phyloP scores from a whole-genome alignment of 1,140 invertebrate species.

The Listronotus oregonensis region DNA sequence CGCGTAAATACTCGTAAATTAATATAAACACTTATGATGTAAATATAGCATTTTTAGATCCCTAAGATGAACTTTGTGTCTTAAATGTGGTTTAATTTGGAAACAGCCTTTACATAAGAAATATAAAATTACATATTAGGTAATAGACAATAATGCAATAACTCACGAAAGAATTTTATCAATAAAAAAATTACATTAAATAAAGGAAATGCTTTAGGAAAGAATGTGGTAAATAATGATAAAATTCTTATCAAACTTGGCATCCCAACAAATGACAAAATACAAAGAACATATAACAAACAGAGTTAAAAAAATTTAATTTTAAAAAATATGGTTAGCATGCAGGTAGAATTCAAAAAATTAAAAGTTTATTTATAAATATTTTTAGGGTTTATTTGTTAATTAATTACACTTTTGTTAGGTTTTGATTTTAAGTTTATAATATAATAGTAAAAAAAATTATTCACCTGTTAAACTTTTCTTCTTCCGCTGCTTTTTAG shows the following conservation, averaged over 20 bases:
- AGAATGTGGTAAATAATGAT: neutral
- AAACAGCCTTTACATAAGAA: no score
- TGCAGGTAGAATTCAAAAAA: constrained; percentile 6
- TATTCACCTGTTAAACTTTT: constrained; percentile 84
- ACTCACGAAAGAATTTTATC: neutral
- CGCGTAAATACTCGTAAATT: no score
- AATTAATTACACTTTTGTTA: constrained; percentile 18
- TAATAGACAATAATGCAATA: no score
- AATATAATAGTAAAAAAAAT: constrained; percentile 50
- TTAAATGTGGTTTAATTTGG: no score
- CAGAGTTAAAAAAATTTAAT: neutral
- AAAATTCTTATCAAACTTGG: constrained; percentile 3
- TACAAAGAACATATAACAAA: constrained; percentile 9
- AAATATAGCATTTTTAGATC: no score
- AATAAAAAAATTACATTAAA: neutral
- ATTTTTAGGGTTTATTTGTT: constrained; percentile 5
- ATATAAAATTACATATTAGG: no score
- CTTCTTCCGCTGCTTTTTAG: constrained; percentile 90
- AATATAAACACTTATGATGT: no score
- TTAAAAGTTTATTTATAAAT: neutral
- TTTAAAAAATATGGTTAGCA: constrained; percentile 2
- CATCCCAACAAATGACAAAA: neutral
- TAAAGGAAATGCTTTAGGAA: neutral
- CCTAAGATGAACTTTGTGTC: no score
- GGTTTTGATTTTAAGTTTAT: constrained; percentile 24